Base-by-base conservation (phyloP, 92 coral and sea anemone species). In the Meandrina meandrites region DNA sequence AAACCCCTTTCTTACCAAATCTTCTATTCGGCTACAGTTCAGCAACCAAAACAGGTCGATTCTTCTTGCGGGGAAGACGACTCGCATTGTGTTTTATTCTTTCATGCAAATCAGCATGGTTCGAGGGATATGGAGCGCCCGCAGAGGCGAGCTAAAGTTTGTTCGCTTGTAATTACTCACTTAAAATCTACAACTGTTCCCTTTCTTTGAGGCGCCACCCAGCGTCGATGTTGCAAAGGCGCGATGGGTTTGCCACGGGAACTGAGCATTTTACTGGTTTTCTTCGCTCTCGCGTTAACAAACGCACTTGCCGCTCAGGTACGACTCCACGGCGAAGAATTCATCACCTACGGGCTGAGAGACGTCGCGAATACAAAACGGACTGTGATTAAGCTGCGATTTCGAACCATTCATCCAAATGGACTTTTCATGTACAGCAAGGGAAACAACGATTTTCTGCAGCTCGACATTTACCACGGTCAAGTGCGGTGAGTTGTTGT, bases 381-480 rank as follows among this genome's bases (percentile, higher is more conserved):
- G 71, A 92, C 91, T 8, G 60, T 30, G 16, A 87, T 94, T 28
- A 79, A 86, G 30, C 68, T 96, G 57, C 89, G 95, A 78, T 96
- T 96, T 78, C 94, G 85, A 57, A 94, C 98, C 5, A 86, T 96
- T 57, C 92, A 96, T 67, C 94, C 96, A n/a, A 89, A 88, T 34
- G 98, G 98, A 21, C 81, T 96, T 14, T 85, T 96, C 30, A 72
- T 94, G 57, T 96, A 89, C 82, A 88, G 96, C 22, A 88, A 82
- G 21, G 98, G 98, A 35, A 71, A 45, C 37, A 75, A 62, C 22
- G 92, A 96, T 42, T 95, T 80, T 62, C 62, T 94, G 4, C 92
- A 79, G 17, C 92, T 96, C 48, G 98, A 94, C 73, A 81, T 96
- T 37, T 79, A 72, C 73, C 89, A 96, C 40, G 95, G 98, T 36